These are phyloP conservation scores for Apaloderma vittatum DNA, from an alignment of 2,113 vertebrate genomes.

Conservation along the genomic window DNA sequence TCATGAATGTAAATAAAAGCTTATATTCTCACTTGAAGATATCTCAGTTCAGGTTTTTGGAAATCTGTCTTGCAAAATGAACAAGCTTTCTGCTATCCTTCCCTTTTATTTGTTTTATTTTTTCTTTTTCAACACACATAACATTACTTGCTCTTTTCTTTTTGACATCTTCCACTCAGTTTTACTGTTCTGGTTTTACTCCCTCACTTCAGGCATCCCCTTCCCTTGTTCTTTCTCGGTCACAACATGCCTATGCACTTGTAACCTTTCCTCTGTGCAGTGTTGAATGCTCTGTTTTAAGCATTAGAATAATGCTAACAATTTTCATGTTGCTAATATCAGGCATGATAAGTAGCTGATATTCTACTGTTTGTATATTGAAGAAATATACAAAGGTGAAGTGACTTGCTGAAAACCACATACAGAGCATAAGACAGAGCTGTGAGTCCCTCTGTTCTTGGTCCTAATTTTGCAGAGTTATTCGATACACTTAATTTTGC, in stretches of 20 bases:
- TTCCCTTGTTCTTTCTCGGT: neutral
- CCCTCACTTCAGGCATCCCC: neutral
- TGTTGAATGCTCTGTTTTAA: neutral
- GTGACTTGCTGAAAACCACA: neutral
- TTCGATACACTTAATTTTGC: neutral
- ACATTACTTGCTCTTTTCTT: neutral
- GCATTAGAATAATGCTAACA: neutral
- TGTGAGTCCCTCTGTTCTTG: neutral
- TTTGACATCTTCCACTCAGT: neutral
- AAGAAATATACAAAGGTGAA: neutral
- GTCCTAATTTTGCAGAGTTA: neutral
- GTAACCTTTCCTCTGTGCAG: neutral
- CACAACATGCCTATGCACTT: neutral
- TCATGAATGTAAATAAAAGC: neutral
- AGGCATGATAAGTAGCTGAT: neutral
- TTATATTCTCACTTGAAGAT: neutral
- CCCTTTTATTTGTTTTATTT: neutral
- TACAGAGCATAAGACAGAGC: neutral
- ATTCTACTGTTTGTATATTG: neutral
- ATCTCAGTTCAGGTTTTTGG: neutral
- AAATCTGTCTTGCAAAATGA: fast-evolving
- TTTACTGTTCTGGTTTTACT: neutral
- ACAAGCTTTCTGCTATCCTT: neutral
- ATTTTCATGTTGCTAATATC: neutral
- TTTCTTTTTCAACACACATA: neutral